phyloP scores from a whole-genome alignment of 1,140 invertebrate species.

The Asobara japonica region DNA sequence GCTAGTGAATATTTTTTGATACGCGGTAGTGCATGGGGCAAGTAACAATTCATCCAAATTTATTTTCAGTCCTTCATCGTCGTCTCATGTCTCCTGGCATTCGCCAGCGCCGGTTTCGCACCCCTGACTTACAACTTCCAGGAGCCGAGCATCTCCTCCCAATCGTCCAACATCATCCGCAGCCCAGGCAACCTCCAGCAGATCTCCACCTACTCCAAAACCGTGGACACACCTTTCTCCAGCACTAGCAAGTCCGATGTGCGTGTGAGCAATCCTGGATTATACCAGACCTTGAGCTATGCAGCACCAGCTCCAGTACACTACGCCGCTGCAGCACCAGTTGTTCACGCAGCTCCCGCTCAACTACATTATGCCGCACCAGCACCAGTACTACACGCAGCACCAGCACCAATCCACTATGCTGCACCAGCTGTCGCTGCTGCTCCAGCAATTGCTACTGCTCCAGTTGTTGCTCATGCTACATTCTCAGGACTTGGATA shows the following conservation, averaged over 20 bases:
- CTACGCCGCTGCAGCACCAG: constrained; percentile 18
- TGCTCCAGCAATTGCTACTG: constrained; percentile 20
- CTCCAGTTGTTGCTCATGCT: background rate
- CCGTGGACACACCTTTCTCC: constrained; percentile 75
- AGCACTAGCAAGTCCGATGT: constrained; percentile 73
- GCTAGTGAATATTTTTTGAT: too few relatives aligned
- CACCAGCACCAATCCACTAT: constrained; percentile 32
- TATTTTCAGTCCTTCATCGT: background rate
- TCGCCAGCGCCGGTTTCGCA: background rate
- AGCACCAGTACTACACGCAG: constrained; percentile 33
- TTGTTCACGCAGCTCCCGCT: constrained; percentile 25
- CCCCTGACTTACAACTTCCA: background rate
- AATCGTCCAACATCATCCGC: constrained; percentile 71
- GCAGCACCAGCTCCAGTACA: constrained; percentile 41
- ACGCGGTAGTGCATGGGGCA: too few relatives aligned
- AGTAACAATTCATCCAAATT: background rate
- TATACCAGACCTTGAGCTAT: constrained; percentile 54
- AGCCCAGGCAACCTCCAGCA: constrained; percentile 73
- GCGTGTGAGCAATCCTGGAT: constrained; percentile 72
- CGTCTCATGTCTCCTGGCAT: background rate
- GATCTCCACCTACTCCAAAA: constrained; percentile 73
- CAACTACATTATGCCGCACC: constrained; percentile 3
- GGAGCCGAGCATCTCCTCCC: constrained; percentile 66
- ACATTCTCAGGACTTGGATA: constrained; percentile 1
- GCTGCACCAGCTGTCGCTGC: constrained; percentile 39